These are phyloP conservation scores for Sciurus carolinensis DNA, from an alignment of 2,797 vertebrate species.

Conservation along the genomic window DNA sequence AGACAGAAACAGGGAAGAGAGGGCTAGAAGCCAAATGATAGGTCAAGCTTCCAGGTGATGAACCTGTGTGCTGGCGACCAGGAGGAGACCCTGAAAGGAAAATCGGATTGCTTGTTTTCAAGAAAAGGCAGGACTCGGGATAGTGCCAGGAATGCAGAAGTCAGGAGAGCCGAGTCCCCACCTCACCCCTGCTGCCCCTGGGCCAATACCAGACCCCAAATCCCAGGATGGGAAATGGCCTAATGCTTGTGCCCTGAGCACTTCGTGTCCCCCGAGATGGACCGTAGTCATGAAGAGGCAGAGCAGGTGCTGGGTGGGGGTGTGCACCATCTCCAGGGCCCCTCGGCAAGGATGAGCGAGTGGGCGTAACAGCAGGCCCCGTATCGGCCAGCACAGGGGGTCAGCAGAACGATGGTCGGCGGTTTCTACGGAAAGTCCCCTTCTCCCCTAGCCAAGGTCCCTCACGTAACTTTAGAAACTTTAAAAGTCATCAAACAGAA, in stretches of 20 bases:
- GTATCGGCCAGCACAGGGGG: not conserved
- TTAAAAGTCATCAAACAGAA: not conserved
- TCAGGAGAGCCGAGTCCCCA: not conserved
- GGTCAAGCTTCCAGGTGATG: not conserved
- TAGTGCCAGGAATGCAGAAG: not conserved
- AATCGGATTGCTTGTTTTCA: not conserved
- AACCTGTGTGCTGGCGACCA: not conserved
- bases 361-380: rapidly evolving
- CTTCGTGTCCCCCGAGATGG: rapidly evolving
- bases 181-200: not conserved
- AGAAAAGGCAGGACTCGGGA: not conserved
- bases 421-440: not conserved
- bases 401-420: rapidly evolving
- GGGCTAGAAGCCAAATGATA: not conserved
- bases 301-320: not conserved
- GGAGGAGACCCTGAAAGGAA: not conserved
- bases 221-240: not conserved
- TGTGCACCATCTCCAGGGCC: no score
- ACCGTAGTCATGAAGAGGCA: not conserved
- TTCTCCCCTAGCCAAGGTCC: not conserved
- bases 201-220: not conserved
- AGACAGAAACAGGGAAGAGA: not conserved
- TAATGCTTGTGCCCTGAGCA: not conserved
- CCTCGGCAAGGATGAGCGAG: not conserved
- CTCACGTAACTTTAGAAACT: not conserved